These are phyloP conservation scores for Sminthurides aquaticus DNA, from an alignment of 2,888 invertebrate species.

Conservation along the genomic window DNA sequence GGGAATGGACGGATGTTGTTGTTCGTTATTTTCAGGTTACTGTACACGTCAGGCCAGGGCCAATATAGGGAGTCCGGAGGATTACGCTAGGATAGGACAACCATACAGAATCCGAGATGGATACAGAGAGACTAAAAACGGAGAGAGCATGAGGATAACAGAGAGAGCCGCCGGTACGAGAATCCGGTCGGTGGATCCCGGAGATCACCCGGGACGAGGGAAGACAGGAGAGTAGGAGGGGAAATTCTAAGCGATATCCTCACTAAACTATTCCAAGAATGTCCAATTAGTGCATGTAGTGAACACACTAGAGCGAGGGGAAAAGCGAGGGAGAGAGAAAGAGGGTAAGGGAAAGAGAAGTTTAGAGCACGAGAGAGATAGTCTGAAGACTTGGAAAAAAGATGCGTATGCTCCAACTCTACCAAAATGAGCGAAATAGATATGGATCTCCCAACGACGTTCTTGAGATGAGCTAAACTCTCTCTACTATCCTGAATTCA, in stretches of 20 bases:
- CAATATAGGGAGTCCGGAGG: neutral
- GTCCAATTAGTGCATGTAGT: slow-evolving; percentile 82
- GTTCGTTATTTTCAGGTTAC: neutral
- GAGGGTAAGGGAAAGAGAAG: slow-evolving; percentile 43
- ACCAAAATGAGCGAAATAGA: slow-evolving; percentile 34
- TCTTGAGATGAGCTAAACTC: slow-evolving; percentile 46
- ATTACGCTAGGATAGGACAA: neutral
- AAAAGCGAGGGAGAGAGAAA: slow-evolving; percentile 46
- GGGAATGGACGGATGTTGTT: neutral
- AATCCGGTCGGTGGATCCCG: slow-evolving; percentile 42
- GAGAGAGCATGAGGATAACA: too few species aligned
- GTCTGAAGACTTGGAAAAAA: slow-evolving; percentile 24
- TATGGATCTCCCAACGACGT: slow-evolving; percentile 30
- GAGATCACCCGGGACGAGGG: slow-evolving; percentile 38
- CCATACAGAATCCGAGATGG: too few species aligned
- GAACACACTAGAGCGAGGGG: slow-evolving; percentile 51
- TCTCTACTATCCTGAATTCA: slow-evolving; percentile 20
- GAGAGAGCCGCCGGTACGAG: slow-evolving; percentile 23
- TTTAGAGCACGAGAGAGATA: slow-evolving; percentile 47
- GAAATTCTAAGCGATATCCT: slow-evolving; percentile 40
- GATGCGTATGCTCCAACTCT: slow-evolving; percentile 27
- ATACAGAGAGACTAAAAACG: too few species aligned
- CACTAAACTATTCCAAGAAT: slow-evolving; percentile 86
- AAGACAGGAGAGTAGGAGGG: slow-evolving; percentile 30
- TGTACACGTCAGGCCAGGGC: neutral